Evolutionary conservation across 2,888 invertebrate genomes (phyloP).

Genomic region (Troides aeacus): DNA sequence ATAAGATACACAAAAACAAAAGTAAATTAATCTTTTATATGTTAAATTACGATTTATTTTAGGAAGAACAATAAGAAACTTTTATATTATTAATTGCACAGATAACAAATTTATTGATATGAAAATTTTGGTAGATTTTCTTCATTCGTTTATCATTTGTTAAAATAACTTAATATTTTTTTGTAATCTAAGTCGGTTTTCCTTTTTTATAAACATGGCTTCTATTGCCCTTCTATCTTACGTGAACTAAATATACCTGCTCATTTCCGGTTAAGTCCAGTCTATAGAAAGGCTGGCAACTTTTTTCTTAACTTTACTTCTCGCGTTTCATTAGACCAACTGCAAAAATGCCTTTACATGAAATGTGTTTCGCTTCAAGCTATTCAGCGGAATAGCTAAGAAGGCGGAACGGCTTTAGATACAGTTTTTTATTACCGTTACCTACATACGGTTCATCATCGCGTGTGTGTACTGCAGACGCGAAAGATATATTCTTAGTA

Average conservation of each 20-base stretch:
- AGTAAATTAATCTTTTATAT: too few species aligned
- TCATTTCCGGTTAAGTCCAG: not conserved
- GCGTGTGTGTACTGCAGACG: not conserved
- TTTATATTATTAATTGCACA: too few species aligned
- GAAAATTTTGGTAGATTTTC: too few species aligned
- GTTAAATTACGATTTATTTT: too few species aligned
- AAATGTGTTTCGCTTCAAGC: slow-evolving; percentile 17
- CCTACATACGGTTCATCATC: slow-evolving; percentile 2
- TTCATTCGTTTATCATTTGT: too few species aligned
- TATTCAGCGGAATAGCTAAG: slow-evolving; percentile 11
- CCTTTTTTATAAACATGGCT: too few species aligned
- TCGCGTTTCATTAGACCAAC: slow-evolving; percentile 10
- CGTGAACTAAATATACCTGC: not conserved
- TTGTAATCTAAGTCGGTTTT: too few species aligned
- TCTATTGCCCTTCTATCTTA: not conserved
- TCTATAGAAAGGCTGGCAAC: slow-evolving; percentile 5
- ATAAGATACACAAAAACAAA: too few species aligned
- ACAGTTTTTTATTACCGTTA: slow-evolving; percentile 6
- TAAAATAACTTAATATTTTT: too few species aligned
- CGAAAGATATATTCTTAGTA: not conserved
- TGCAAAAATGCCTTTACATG: slow-evolving; percentile 8
- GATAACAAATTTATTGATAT: too few species aligned
- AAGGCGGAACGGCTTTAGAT: slow-evolving; percentile 6
- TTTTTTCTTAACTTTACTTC: slow-evolving; percentile 17
- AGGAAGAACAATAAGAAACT: too few species aligned